Evolutionary conservation across 1,140 invertebrate genomes (phyloP).

Genomic region (Ditylenchus dipsaci): DNA sequence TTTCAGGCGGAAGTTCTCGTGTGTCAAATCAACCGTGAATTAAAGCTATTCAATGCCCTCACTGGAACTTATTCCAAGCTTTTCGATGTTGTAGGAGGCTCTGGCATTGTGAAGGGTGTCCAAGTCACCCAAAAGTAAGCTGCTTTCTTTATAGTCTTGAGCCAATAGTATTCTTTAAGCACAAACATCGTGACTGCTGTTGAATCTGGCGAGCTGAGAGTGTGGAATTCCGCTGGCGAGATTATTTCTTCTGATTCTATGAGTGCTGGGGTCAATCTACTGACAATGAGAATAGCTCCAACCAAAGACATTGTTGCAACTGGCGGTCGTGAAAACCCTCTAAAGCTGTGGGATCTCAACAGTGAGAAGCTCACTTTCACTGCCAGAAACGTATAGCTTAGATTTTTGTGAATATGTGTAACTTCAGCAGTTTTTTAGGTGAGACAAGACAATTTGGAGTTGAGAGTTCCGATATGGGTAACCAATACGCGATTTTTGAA

Average conservation of each 20-base stretch:
- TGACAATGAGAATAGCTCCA: conserved; percentile 14
- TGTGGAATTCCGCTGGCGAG: conserved; percentile 20
- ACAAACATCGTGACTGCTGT: conserved; percentile 30
- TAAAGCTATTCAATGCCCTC: conserved; percentile 1
- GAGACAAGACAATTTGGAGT: conserved; percentile 15
- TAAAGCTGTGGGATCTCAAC: conserved; percentile 39
- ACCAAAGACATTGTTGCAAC: conserved; percentile 26
- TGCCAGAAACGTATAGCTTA: conserved; percentile 33
- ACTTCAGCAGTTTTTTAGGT: conserved; percentile 19
- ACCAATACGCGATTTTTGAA: conserved; percentile 26
- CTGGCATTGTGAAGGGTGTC: not conserved
- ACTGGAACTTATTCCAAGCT: not conserved
- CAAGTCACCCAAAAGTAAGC: conserved; percentile 1
- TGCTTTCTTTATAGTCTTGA: not conserved
- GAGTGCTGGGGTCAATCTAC: conserved; percentile 27
- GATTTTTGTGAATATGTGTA: not conserved
- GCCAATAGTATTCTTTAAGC: conserved; percentile 8
- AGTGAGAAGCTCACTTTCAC: conserved; percentile 17
- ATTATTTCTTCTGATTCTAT: conserved; percentile 7
- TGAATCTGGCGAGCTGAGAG: conserved; percentile 24
- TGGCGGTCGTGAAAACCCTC: conserved; percentile 36
- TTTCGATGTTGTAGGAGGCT: not conserved
- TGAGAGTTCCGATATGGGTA: conserved; percentile 33
- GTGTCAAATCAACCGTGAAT: not conserved
- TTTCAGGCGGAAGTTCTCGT: conserved; percentile 7